phyloP scores from a whole-genome alignment of 2,888 invertebrate species.

The Creontiades dilutus region DNA sequence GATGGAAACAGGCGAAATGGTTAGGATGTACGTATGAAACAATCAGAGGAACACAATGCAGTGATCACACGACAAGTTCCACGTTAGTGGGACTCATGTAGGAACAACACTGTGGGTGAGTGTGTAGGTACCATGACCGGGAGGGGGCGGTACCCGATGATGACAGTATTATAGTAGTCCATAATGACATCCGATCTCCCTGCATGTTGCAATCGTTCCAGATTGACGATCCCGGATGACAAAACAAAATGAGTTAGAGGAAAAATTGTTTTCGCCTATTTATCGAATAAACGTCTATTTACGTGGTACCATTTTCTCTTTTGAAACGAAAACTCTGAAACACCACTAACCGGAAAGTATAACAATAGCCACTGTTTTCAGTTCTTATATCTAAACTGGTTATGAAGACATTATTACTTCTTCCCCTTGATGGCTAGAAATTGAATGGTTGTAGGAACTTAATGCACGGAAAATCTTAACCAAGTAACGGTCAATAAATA shows the following conservation, averaged over 20 bases:
- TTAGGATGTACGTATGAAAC: background rate
- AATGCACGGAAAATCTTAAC: too few species aligned
- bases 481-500: too few species aligned
- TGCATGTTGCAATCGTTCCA: background rate
- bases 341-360: too few species aligned
- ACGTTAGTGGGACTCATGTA: background rate
- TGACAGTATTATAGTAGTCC: background rate
- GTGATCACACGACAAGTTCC: constrained; percentile 5
- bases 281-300: background rate
- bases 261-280: background rate
- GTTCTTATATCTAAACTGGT: too few species aligned
- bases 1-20: constrained; percentile 21
- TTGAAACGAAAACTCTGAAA: background rate
- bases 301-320: background rate
- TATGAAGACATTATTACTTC: too few species aligned
- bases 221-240: constrained; percentile 6
- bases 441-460: too few species aligned
- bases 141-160: background rate
- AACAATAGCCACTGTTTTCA: too few species aligned
- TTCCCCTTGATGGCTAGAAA: too few species aligned
- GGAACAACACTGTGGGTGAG: background rate
- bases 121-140: background rate
- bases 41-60: constrained; percentile 15
- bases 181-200: constrained; percentile 27
- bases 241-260: background rate